phyloP scores from a whole-genome alignment of 1,140 invertebrate species.

The Drosophila nigromelanica region DNA sequence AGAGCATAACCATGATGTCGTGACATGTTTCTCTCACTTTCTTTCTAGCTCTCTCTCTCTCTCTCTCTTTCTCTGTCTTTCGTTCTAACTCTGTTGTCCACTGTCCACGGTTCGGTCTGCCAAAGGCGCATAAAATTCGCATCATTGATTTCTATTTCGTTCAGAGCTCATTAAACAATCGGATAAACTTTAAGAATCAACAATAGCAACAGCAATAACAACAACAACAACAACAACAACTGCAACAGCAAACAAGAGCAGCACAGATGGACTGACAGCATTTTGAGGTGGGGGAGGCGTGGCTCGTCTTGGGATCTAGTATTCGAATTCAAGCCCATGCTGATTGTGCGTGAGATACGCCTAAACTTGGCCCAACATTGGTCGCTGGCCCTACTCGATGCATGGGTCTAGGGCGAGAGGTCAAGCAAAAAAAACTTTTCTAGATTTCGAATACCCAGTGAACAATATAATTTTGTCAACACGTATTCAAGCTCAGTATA shows the following conservation, averaged over 20 bases:
- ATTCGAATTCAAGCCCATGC: slow-evolving; percentile 25
- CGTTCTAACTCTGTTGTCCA: slow-evolving; percentile 10
- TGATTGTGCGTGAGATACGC: slow-evolving; percentile 49
- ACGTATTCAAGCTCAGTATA: background rate
- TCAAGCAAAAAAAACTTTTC: slow-evolving; percentile 17
- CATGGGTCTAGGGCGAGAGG: background rate
- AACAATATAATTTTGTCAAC: background rate
- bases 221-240: slow-evolving; percentile 7
- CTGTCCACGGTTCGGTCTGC: slow-evolving; percentile 25
- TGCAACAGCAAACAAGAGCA: background rate
- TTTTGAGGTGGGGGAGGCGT: background rate
- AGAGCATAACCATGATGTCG: slow-evolving; percentile 50
- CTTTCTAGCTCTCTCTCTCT: background rate
- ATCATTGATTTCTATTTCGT: slow-evolving; percentile 65
- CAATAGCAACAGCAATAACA: slow-evolving; percentile 16
- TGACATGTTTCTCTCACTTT: slow-evolving; percentile 17
- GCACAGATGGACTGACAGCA: slow-evolving; percentile 41
- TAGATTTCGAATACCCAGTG: slow-evolving; percentile 5
- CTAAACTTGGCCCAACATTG: background rate
- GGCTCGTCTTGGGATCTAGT: slow-evolving; percentile 5
- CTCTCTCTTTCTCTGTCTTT: background rate
- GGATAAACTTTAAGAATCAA: slow-evolving; percentile 58
- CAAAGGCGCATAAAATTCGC: slow-evolving; percentile 57
- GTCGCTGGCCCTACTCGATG: background rate
- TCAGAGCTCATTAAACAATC: slow-evolving; percentile 66